Evolutionary conservation across 2,797 vertebrate genomes (phyloP).

Genomic region (Naso thynnoides): DNA sequence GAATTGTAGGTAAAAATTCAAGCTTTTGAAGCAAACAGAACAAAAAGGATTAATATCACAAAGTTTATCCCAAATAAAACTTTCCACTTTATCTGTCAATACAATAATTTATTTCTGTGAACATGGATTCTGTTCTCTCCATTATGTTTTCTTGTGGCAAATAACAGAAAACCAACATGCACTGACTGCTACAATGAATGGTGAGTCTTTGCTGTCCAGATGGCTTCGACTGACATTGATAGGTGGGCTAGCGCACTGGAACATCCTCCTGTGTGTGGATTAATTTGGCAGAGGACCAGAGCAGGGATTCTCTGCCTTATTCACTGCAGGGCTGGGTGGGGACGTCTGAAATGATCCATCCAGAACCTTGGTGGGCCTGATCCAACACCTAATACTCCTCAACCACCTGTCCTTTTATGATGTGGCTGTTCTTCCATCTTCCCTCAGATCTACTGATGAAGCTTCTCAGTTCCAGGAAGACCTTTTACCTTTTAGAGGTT

Average conservation of each 20-base stretch:
- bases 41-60: slow-evolving; percentile 10
- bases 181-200: not conserved
- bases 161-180: slow-evolving; percentile 30
- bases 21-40: not conserved
- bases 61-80: slow-evolving; percentile 33
- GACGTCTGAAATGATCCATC: slow-evolving; percentile 28
- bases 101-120: slow-evolving; percentile 41
- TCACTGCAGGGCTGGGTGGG: slow-evolving; percentile 16
- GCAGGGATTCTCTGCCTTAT: slow-evolving; percentile 17
- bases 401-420: not conserved
- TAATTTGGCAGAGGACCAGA: slow-evolving; percentile 20
- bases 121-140: slow-evolving; percentile 13
- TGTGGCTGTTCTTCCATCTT: slow-evolving; percentile 5
- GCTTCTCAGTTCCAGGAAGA: slow-evolving; percentile 89
- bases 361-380: slow-evolving; percentile 15
- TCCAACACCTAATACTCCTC: slow-evolving; percentile 27
- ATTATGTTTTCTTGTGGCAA: not conserved
- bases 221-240: slow-evolving; percentile 7
- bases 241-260: not conserved
- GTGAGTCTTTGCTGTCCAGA: slow-evolving; percentile 15
- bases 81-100: slow-evolving; percentile 22
- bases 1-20: not conserved
- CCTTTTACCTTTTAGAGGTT: slow-evolving; percentile 89
- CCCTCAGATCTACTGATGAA: slow-evolving; percentile 1
- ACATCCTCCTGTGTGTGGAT: slow-evolving; percentile 30